Conservation (phyloP, 2,113 vertebrate species). For the Cervus canadensis region DNA sequence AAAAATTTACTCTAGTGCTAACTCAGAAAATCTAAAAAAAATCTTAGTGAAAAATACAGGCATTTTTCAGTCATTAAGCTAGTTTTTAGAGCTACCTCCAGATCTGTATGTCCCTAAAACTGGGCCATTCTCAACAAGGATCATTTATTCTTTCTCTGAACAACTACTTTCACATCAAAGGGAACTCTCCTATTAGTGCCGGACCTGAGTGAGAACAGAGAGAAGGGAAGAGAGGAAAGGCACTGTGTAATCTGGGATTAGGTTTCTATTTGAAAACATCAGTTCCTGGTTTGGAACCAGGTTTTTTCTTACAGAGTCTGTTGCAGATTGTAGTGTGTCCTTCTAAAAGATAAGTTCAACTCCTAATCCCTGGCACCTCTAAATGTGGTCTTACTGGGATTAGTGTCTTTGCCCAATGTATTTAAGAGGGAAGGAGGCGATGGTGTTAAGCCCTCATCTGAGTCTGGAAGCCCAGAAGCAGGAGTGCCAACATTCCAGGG, state of each 20-base stretch:
- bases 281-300: not conserved
- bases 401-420: not conserved
- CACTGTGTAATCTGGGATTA: not conserved
- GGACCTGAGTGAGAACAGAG: not conserved
- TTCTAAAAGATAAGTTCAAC: not conserved
- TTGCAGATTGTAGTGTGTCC: not conserved
- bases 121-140: not conserved
- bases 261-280: not conserved
- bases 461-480: not conserved
- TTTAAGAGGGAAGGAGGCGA: fast-evolving
- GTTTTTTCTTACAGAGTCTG: not conserved
- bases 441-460: not conserved
- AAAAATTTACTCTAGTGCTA: not conserved
- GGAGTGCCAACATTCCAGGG: not conserved
- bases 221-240: not conserved
- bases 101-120: not conserved
- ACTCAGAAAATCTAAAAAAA: not conserved
- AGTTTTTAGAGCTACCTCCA: not conserved
- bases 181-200: not conserved
- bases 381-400: not conserved
- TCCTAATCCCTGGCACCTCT: not conserved
- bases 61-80: not conserved
- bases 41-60: not conserved
- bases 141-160: not conserved
- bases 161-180: not conserved